phyloP scores from a whole-genome alignment of 2,888 invertebrate genomes.

The Mythimna impura region DNA sequence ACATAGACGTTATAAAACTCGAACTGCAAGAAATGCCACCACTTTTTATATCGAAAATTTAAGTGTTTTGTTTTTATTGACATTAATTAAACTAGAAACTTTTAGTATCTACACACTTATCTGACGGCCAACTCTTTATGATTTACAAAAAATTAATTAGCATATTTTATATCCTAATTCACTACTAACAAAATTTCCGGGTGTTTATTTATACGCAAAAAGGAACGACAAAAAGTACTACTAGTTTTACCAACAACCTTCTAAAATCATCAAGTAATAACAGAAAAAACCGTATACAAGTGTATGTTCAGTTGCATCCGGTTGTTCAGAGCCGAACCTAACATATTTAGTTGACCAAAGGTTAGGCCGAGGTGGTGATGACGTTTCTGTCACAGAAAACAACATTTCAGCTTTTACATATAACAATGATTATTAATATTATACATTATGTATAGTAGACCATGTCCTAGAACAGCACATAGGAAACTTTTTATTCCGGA shows the following conservation, averaged over 20 bases:
- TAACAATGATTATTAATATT: too few relatives aligned
- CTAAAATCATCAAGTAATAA: slow-evolving; percentile 10
- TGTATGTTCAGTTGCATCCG: slow-evolving; percentile 7
- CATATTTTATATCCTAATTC: slow-evolving; percentile 24
- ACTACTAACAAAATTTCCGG: slow-evolving; percentile 33
- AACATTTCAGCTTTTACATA: too few relatives aligned
- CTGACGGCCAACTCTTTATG: neutral
- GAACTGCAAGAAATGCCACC: neutral
- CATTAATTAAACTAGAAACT: slow-evolving; percentile 7
- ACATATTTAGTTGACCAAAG: neutral
- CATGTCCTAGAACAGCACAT: too few relatives aligned
- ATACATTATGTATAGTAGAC: too few relatives aligned
- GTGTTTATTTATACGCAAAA: slow-evolving; percentile 27
- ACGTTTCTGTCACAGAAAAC: neutral
- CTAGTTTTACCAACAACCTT: slow-evolving; percentile 40
- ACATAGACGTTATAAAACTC: neutral
- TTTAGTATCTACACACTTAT: neutral
- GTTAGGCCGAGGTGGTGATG: neutral
- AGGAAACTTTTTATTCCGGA: too few relatives aligned
- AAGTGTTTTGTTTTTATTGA: slow-evolving; percentile 1
- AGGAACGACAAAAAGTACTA: slow-evolving; percentile 19
- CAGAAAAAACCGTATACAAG: neutral
- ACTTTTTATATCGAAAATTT: slow-evolving; percentile 4
- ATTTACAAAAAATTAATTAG: slow-evolving; percentile 32
- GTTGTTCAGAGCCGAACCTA: neutral